Conservation (phyloP, 2,888 invertebrate genomes). For the Ceramica pisi region DNA sequence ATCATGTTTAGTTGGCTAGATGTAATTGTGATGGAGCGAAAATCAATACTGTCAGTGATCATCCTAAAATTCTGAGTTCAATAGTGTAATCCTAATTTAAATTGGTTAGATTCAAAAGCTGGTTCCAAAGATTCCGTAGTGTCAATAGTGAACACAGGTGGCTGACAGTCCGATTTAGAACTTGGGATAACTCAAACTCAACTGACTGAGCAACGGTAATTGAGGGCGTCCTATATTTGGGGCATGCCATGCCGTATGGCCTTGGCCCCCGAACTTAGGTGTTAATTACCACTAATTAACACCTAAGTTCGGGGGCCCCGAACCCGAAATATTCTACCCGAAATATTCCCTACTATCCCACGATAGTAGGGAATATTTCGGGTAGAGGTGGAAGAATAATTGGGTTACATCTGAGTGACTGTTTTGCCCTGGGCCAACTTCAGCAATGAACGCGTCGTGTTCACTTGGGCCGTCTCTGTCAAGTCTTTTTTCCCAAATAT, state of each 20-base stretch:
- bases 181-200: no score
- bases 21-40: constrained; percentile 1
- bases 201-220: constrained; percentile 11
- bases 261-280: constrained; percentile 20
- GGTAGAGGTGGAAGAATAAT: neutral
- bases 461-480: no score
- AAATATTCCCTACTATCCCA: no score
- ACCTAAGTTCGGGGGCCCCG: no score
- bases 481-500: no score
- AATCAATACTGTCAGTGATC: neutral
- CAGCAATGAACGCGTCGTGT: no score
- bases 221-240: constrained; percentile 25
- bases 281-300: no score
- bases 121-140: neutral
- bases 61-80: neutral
- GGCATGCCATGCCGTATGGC: constrained; percentile 2
- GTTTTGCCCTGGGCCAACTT: neutral
- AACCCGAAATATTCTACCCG: no score
- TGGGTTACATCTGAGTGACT: neutral
- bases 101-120: neutral
- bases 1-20: neutral
- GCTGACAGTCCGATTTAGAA: constrained; percentile 11
- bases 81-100: neutral
- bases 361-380: neutral
- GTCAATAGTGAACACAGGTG: constrained; percentile 23